These are phyloP conservation scores for Pluvianellus socialis DNA, from an alignment of 2,113 vertebrate genomes.

Conservation along the genomic window DNA sequence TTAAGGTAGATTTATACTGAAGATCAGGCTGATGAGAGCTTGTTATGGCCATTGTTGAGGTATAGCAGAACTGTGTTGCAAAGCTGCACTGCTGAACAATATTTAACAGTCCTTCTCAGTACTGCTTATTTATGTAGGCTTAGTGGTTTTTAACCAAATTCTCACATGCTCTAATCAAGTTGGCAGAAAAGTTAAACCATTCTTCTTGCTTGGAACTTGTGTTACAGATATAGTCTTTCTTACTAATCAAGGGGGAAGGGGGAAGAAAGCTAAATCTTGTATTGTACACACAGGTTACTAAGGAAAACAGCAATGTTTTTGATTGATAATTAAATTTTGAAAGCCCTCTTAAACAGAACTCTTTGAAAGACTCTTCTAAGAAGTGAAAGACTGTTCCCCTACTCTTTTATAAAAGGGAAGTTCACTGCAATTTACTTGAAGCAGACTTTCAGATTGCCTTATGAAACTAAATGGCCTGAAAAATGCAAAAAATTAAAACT, in stretches of 20 bases:
- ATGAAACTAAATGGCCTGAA: background rate
- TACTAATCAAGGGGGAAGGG: background rate
- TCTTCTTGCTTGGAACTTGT: background rate
- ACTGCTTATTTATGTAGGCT: background rate
- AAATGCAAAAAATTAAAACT: constrained; percentile 17
- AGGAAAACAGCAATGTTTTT: background rate
- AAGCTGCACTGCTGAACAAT: background rate
- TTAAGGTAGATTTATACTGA: background rate
- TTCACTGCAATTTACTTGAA: background rate
- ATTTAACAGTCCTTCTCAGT: background rate
- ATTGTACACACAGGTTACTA: background rate
- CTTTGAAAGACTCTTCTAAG: background rate
- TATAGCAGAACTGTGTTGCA: background rate
- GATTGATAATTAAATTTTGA: background rate
- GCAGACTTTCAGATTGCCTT: background rate
- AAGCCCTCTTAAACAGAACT: background rate
- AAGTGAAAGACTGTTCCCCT: background rate
- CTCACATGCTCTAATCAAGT: background rate
- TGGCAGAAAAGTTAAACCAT: background rate
- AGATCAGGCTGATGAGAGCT: background rate
- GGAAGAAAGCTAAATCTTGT: background rate
- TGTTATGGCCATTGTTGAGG: background rate
- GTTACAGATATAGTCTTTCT: background rate
- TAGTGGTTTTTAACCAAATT: background rate
- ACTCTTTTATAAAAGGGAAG: background rate